Evolutionary conservation across 2,113 vertebrate genomes (phyloP).

Genomic region (Percina caprodes): DNA sequence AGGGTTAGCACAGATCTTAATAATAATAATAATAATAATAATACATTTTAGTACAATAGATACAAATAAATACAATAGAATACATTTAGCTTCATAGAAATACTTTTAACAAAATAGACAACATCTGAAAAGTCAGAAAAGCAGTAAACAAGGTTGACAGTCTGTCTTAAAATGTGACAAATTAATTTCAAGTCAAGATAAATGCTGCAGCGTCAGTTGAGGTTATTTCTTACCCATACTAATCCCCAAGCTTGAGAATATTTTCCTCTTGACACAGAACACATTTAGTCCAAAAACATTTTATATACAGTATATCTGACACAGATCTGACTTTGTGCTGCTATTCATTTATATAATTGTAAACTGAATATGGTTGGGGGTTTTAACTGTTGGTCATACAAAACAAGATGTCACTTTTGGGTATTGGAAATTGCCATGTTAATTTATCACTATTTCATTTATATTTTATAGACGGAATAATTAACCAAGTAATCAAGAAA

Average conservation of each 20-base stretch:
- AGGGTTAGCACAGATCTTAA: not conserved
- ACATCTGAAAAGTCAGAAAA: no score
- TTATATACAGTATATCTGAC: no score
- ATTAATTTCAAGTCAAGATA: not conserved
- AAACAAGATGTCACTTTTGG: not conserved
- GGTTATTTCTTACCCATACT: not conserved
- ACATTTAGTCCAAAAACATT: not conserved
- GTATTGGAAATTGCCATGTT: not conserved
- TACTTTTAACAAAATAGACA: no score
- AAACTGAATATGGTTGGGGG: not conserved
- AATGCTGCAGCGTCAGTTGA: not conserved
- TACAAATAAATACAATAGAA: no score
- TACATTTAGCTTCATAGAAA: no score
- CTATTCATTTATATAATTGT: not conserved
- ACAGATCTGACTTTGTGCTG: not conserved
- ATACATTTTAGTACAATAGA: no score
- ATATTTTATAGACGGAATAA: not conserved
- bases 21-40: no score
- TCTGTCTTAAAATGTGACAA: not conserved
- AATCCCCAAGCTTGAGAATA: no score
- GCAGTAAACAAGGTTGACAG: no score
- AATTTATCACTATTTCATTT: not conserved
- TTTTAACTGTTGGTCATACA: not conserved
- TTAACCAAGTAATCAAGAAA: not conserved
- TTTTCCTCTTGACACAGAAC: not conserved